Base-by-base conservation (phyloP, 2,888 invertebrate species). In the Asteroscopus sphinx region DNA sequence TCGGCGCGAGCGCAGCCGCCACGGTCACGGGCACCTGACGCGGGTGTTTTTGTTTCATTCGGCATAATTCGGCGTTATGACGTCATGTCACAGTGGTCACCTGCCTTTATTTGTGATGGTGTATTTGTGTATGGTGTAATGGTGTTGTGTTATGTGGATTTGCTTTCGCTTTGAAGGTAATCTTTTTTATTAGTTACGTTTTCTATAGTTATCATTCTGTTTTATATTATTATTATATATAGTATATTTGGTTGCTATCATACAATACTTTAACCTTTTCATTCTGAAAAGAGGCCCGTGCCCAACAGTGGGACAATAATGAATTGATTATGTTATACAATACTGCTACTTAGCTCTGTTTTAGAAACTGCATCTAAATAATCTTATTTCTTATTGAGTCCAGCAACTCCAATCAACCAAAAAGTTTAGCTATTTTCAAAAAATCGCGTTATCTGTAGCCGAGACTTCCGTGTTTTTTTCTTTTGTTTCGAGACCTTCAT, bases 21-120 rank as follows among this genome's bases (percentile, higher is more conserved):
- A 86, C 87, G 88, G 90, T 90, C 90, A 90, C 80, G 90, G 89
- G 80, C 90, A 86, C 83, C 79, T 83, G 85, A 76, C 68, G 74
- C 68, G 44, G 54, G 63, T 64, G 70, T 78, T 79, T 78, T 73
- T 78, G 77, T 80, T 68, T 63, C 48, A 59, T 45, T 56, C 60
- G 52, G 45, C 61, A 55, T 56, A 53, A 59, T 58, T 68, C 62
- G 69, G 44, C 25, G 32, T 30, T 45, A 53, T 75, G 65, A 77
- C 75, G 75, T 75, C 77, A 68, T 55, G 36, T 45, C 11, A 33
- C 47, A 69, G 63, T 74, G 58, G 60, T 40, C 58, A 73, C 56
- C 45, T 52, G 37, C 45, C 62, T 70, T 62, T 65, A 68, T 54
- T 57, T 54, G 53, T 64, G 35, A 49, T 49, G 49, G 51, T 63